phyloP scores from a whole-genome alignment of 2,113 vertebrate species.

The Ictidomys tridecemlineatus region DNA sequence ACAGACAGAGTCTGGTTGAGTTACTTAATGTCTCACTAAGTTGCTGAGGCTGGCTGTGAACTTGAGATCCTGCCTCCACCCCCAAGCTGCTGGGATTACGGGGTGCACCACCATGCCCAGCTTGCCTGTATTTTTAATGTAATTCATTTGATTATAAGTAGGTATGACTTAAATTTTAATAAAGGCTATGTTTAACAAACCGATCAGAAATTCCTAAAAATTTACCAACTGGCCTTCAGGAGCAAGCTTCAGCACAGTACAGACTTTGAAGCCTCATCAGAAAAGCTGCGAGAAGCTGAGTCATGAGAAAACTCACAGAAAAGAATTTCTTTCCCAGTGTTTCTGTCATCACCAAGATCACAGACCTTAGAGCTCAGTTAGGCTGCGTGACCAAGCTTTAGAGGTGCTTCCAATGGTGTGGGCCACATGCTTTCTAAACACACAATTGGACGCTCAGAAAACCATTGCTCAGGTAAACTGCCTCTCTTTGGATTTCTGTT shows the following conservation, averaged over 20 bases:
- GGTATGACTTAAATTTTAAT: slow-evolving; percentile 12
- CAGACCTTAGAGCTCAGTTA: neutral
- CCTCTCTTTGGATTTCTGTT: neutral
- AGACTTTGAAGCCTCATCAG: neutral
- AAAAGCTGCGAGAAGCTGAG: neutral
- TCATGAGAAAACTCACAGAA: neutral
- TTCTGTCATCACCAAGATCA: neutral
- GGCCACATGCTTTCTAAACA: neutral
- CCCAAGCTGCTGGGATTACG: no score
- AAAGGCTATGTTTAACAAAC: neutral
- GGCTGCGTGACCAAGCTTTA: neutral
- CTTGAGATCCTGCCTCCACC: no score
- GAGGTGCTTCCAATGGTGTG: neutral
- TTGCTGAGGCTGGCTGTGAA: no score
- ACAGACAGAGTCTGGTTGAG: no score
- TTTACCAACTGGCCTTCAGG: neutral
- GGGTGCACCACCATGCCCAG: no score
- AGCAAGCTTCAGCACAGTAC: neutral
- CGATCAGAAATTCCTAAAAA: neutral
- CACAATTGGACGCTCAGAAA: neutral
- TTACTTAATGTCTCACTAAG: no score
- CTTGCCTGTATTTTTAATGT: neutral
- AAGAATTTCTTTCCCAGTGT: neutral
- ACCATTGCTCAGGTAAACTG: neutral
- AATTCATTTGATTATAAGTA: neutral